phyloP scores from a whole-genome alignment of 2,797 vertebrate species.

The Dendrocincla tyrannina region DNA sequence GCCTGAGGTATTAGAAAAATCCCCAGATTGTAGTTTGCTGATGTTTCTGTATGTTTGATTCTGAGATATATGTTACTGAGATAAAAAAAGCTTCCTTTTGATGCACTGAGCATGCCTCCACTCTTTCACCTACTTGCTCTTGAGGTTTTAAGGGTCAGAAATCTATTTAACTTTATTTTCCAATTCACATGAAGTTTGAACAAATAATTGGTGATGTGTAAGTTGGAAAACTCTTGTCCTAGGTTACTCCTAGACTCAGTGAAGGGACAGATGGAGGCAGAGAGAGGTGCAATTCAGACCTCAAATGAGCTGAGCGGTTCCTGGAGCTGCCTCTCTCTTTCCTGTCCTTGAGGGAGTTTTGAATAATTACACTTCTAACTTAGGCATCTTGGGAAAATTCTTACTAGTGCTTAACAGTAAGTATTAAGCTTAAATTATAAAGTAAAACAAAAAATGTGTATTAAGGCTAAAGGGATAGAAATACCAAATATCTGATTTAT shows the following conservation, averaged over 20 bases:
- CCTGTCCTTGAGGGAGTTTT: background rate
- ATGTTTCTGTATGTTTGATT: background rate
- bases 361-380: background rate
- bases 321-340: background rate
- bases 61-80: background rate
- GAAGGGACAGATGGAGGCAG: background rate
- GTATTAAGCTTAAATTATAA: background rate
- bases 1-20: background rate
- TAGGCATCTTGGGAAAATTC: background rate
- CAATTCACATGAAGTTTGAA: background rate
- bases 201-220: background rate
- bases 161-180: background rate
- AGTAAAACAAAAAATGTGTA: rapidly evolving
- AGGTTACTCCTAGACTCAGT: background rate
- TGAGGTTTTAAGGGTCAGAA: background rate
- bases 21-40: background rate
- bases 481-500: background rate
- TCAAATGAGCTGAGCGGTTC: background rate
- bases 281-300: background rate
- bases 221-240: background rate
- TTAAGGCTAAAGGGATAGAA: background rate
- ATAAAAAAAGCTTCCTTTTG: background rate
- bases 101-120: background rate
- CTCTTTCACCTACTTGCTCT: background rate
- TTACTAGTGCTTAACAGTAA: background rate